Percentiles rank a stretch among this genome's conserved stretches.
phyloP scores from a whole-genome alignment of 2,797 vertebrate species.

The Anas capensis region DNA sequence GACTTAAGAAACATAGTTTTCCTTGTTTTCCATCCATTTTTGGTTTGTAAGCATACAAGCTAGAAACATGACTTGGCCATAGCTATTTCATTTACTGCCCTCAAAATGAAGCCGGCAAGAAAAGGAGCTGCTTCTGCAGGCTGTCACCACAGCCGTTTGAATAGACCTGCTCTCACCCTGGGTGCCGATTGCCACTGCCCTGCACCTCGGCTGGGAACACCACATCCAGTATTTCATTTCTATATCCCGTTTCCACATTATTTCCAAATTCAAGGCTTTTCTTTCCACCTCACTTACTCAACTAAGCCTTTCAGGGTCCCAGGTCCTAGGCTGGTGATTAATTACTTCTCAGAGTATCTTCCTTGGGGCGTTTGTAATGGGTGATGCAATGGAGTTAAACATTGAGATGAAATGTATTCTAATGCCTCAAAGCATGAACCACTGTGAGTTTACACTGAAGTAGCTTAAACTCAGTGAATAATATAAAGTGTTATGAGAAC shows the following conservation, averaged over 20 bases:
- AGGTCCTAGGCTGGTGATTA: not conserved
- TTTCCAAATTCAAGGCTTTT: not conserved
- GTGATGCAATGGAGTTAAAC: not conserved
- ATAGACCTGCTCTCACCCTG: not conserved
- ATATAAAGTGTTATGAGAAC: not conserved
- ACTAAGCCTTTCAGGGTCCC: not conserved
- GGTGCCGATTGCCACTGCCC: not conserved
- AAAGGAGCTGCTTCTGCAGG: not conserved
- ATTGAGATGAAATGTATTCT: conserved; percentile 1
- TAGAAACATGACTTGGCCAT: conserved; percentile 10
- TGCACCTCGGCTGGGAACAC: not conserved
- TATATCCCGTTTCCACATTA: not conserved
- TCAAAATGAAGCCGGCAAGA: conserved; percentile 2
- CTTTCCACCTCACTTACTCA: not conserved
- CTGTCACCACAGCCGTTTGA: not conserved
- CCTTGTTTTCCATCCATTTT: conserved; percentile 9
- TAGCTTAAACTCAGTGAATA: conserved; percentile 6
- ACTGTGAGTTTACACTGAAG: not conserved
- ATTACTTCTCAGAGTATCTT: not conserved
- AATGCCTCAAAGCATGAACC: not conserved
- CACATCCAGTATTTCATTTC: not conserved
- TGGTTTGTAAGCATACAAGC: conserved; percentile 19
- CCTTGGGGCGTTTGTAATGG: not conserved
- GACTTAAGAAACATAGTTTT: not conserved
- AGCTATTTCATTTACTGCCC: conserved; percentile 56